A percentile compares a stretch with the other conserved stretches of the same genome.
Conservation (phyloP, 2,888 invertebrate species). For the Sesamia inferens region DNA sequence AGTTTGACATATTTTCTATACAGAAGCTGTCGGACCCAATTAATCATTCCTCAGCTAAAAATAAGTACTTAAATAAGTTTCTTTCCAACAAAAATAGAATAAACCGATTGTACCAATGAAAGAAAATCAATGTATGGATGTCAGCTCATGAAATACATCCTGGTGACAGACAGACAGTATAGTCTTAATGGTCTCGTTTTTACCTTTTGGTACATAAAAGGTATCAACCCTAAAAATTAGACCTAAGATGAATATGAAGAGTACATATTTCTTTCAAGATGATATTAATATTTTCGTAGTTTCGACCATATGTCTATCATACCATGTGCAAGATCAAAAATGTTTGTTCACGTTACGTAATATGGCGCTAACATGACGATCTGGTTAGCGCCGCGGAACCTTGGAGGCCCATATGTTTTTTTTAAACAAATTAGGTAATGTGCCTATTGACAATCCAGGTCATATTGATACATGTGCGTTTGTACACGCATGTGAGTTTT, state of each 20-base stretch:
- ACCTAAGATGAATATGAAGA: neutral
- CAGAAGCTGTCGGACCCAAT: neutral
- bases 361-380: constrained; percentile 49
- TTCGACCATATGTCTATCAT: constrained; percentile 32
- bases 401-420: constrained; percentile 80
- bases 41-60: neutral
- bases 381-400: constrained; percentile 69
- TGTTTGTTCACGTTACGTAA: constrained; percentile 60
- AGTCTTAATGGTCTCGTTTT: too few relatives aligned
- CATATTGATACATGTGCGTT: constrained; percentile 67
- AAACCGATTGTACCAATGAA: neutral
- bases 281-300: neutral
- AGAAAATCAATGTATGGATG: neutral
- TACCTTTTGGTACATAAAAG: too few relatives aligned
- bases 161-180: too few relatives aligned
- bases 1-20: neutral
- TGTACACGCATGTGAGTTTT: constrained; percentile 28
- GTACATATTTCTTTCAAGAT: neutral
- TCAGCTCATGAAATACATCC: too few relatives aligned
- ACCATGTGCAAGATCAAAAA: constrained; percentile 45
- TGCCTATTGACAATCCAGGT: constrained; percentile 82
- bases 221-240: neutral
- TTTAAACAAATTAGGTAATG: constrained; percentile 86
- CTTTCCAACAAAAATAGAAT: neutral
- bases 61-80: neutral